A percentile compares a stretch with the other conserved stretches of the same genome.
phyloP scores from a whole-genome alignment of 2,797 vertebrate species.

The Decapterus maruadsi region DNA sequence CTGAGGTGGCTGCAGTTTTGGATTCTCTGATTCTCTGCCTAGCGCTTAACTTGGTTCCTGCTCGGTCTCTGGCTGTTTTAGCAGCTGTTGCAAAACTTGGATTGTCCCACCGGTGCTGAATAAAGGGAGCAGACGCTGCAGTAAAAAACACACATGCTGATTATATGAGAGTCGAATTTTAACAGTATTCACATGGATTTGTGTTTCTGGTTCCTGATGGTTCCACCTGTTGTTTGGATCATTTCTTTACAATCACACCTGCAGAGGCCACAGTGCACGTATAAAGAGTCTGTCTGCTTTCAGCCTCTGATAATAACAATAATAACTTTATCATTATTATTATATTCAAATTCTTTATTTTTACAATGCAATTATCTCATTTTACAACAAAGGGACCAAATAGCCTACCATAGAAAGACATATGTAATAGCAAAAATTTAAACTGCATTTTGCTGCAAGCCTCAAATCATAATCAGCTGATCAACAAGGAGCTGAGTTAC shows the following conservation, averaged over 20 bases:
- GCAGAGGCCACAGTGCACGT: background rate
- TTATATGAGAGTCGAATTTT: background rate
- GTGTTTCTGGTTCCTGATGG: no score
- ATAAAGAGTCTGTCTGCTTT: background rate
- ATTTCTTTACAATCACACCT: background rate
- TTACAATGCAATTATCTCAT: no score
- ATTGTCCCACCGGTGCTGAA: background rate
- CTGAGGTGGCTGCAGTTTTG: slow-evolving; percentile 15
- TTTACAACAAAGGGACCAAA: no score
- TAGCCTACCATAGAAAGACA: no score
- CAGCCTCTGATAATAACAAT: background rate
- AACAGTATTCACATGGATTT: background rate
- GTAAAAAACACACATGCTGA: background rate
- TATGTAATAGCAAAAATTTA: no score
- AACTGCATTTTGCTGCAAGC: no score
- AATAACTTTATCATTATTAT: no score
- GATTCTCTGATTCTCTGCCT: slow-evolving; percentile 5
- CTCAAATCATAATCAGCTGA: no score
- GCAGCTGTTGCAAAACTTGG: background rate
- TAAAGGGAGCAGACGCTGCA: background rate
- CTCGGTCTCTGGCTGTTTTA: background rate
- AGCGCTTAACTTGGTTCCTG: slow-evolving; percentile 25
- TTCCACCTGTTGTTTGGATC: background rate
- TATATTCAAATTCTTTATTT: no score
- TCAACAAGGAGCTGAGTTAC: no score